phyloP scores from a whole-genome alignment of 2,888 invertebrate species.

The Caenorhabditis sp. region DNA sequence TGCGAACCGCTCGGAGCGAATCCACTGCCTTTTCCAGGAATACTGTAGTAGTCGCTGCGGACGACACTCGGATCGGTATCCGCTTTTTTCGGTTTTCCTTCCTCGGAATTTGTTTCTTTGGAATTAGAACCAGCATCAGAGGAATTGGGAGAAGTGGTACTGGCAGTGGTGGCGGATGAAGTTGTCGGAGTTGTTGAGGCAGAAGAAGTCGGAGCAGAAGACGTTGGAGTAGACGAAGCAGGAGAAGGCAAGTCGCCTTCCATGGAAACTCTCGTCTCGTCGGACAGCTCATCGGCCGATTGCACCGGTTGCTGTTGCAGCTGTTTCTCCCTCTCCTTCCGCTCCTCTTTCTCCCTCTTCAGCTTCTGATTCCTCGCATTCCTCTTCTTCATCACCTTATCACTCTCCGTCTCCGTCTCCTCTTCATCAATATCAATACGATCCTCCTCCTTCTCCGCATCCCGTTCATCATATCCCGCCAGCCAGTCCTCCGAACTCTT shows the following conservation, averaged over 20 bases:
- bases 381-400: slow-evolving; percentile 27
- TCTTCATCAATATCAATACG: slow-evolving; percentile 29
- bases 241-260: slow-evolving; percentile 24
- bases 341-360: no score
- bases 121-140: background rate
- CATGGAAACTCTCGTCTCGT: slow-evolving; percentile 28
- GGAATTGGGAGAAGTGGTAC: background rate
- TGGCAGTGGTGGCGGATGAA: background rate
- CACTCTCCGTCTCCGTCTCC: slow-evolving; percentile 4
- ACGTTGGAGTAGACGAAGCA: background rate
- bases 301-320: no score
- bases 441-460: slow-evolving; percentile 15
- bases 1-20: background rate
- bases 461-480: slow-evolving; percentile 19
- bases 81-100: background rate
- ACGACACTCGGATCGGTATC: background rate
- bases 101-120: background rate
- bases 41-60: background rate
- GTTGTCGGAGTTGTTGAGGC: background rate
- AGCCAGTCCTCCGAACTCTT: slow-evolving; percentile 40
- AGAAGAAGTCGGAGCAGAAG: background rate
- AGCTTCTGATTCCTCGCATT: background rate
- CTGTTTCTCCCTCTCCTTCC: no score
- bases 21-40: background rate
- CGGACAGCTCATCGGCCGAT: background rate